Base-by-base conservation (phyloP, 2,797 vertebrate species). In the Antrozous pallidus region DNA sequence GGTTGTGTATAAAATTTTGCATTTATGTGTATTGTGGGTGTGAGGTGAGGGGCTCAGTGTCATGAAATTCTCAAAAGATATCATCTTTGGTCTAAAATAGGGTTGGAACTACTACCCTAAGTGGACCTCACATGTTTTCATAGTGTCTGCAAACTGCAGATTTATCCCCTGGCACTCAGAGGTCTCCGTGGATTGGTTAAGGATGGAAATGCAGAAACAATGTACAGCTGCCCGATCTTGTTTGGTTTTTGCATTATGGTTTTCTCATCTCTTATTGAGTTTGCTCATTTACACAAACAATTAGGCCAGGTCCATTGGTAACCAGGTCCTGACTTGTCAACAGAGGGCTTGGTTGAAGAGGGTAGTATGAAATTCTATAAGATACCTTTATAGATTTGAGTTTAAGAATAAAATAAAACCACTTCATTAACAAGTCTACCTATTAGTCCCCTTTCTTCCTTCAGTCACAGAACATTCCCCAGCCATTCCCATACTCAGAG, bases 291-390 rank as follows among this genome's bases (percentile, higher is more conserved):
- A 77, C 20, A 74, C 8, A 8, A 49, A 70, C 71, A 40, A 14
- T 91, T 91, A 93, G 78, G 73, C 71, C 80, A 71, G 94, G 45
- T 56, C 49, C 40, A 8, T 5, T 49, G 69, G 83, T 79, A 65
- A 70, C 86, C 87, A 88, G 86, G 92, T 87, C 51, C 89, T 33
- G 81, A 88, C 90, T 89, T 80, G 94, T 93, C 82, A 88, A 65
- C 63, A 69, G 20, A 78, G 58, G 38, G 22, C 47, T 88, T 91
- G 36, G 45, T 58, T 61, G 84, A 75, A 80, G 79, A 81, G 28
- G 75, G 22, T 58, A 85, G 20, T 31, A 63, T 87, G 54, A 78
- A 83, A 28, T 16, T n/a, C 79, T 40, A 5, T 67, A 70, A 70
- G 63, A 22, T 81, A 14, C 8, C 54, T 63, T 49, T 65, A 4